These are phyloP conservation scores for Enteromius viviparus DNA, from an alignment of 2,797 vertebrate genomes.

Conservation along the genomic window DNA sequence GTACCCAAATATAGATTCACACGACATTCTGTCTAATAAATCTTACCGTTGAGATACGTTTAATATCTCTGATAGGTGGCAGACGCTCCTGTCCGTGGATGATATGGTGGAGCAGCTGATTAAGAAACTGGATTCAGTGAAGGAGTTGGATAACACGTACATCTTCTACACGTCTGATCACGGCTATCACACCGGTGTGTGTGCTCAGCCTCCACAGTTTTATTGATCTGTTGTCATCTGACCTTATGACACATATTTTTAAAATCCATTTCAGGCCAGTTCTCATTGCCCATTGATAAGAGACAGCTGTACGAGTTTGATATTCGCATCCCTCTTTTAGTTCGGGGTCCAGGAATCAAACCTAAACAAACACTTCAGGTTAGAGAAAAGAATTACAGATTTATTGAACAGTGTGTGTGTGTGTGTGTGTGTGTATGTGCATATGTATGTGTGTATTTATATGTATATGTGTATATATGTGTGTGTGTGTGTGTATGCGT, in stretches of 20 bases:
- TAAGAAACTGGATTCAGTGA: constrained; percentile 72
- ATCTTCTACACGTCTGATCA: constrained; percentile 83
- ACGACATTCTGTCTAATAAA: neutral
- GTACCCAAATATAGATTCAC: constrained; percentile 52
- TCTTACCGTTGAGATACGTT: neutral
- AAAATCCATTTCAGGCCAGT: constrained; percentile 74
- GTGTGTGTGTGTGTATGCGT: no score
- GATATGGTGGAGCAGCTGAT: constrained; percentile 81
- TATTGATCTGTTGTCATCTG: neutral
- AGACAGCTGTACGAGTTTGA: constrained; percentile 85
- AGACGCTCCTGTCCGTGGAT: constrained; percentile 81
- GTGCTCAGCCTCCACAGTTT: neutral
- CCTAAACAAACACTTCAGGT: constrained; percentile 76
- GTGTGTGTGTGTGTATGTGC: no score
- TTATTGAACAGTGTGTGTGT: neutral
- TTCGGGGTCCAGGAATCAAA: constrained; percentile 80
- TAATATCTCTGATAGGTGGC: constrained; percentile 72
- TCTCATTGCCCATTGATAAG: constrained; percentile 83
- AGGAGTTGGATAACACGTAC: constrained; percentile 80
- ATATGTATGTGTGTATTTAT: no score
- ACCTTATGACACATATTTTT: neutral
- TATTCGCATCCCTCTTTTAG: constrained; percentile 78
- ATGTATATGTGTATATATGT: no score
- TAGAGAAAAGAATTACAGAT: neutral
- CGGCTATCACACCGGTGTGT: constrained; percentile 82